phyloP scores from a whole-genome alignment of 2,888 invertebrate genomes.

The Erynnis tages region DNA sequence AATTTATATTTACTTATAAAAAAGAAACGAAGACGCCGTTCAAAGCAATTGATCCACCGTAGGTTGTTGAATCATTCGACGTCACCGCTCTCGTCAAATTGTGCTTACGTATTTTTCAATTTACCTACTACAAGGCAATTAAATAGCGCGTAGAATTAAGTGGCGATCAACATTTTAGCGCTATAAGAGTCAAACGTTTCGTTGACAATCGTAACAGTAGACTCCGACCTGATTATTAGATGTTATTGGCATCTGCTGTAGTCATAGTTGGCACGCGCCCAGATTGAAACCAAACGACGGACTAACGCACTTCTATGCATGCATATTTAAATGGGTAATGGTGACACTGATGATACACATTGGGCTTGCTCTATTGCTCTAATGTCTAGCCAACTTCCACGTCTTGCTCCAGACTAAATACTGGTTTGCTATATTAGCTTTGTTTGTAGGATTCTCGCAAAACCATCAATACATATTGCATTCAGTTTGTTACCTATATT shows the following conservation, averaged over 20 bases:
- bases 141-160: neutral
- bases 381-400: slow-evolving; percentile 19
- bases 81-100: neutral
- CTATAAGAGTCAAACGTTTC: slow-evolving; percentile 22
- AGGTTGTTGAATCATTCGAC: neutral
- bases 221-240: slow-evolving; percentile 44
- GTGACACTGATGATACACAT: slow-evolving; percentile 30
- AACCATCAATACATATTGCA: no score
- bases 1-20: no score
- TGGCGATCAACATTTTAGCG: neutral
- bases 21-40: no score
- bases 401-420: slow-evolving; percentile 30
- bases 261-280: slow-evolving; percentile 53
- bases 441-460: neutral
- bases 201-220: slow-evolving; percentile 29
- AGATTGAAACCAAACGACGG: slow-evolving; percentile 54
- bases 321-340: slow-evolving; percentile 41
- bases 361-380: slow-evolving; percentile 28
- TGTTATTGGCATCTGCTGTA: slow-evolving; percentile 47
- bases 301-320: slow-evolving; percentile 46
- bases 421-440: slow-evolving; percentile 4
- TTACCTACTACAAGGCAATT: neutral
- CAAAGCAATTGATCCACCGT: no score
- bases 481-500: no score
- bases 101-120: no score